phyloP scores from a whole-genome alignment of 2,888 invertebrate species.

The Chloromyia formosa region DNA sequence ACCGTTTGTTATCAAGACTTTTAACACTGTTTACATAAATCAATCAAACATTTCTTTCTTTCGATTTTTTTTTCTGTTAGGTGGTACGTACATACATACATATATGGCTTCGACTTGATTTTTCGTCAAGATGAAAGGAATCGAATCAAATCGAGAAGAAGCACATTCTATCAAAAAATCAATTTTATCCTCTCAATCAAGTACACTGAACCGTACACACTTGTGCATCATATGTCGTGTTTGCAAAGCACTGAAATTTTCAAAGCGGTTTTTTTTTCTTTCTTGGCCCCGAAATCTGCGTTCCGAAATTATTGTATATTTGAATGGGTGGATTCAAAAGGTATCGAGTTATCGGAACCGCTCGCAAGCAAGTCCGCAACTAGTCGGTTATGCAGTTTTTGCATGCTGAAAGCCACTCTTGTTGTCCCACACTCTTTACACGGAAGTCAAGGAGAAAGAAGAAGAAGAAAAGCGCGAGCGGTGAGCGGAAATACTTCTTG shows the following conservation, averaged over 20 bases:
- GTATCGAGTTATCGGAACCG: no score
- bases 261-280: slow-evolving; percentile 28
- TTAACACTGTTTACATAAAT: slow-evolving; percentile 42
- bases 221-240: slow-evolving; percentile 28
- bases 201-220: slow-evolving; percentile 25
- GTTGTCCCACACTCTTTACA: no score
- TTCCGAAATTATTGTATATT: slow-evolving; percentile 30
- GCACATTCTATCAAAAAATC: slow-evolving; percentile 37
- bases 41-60: slow-evolving; percentile 34
- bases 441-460: no score
- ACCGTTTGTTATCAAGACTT: slow-evolving; percentile 43
- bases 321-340: no score
- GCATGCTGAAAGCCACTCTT: no score
- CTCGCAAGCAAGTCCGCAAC: no score
- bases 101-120: neutral
- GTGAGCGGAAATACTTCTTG: no score
- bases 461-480: no score
- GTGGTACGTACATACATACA: neutral
- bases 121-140: slow-evolving; percentile 38
- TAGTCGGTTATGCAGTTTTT: no score
- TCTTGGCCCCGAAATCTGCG: slow-evolving; percentile 13
- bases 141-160: slow-evolving; percentile 27
- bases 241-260: slow-evolving; percentile 33
- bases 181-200: slow-evolving; percentile 41
- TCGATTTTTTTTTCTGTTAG: no score